Conservation (phyloP, 23 tunicate genomes). For the Styela plicata region DNA sequence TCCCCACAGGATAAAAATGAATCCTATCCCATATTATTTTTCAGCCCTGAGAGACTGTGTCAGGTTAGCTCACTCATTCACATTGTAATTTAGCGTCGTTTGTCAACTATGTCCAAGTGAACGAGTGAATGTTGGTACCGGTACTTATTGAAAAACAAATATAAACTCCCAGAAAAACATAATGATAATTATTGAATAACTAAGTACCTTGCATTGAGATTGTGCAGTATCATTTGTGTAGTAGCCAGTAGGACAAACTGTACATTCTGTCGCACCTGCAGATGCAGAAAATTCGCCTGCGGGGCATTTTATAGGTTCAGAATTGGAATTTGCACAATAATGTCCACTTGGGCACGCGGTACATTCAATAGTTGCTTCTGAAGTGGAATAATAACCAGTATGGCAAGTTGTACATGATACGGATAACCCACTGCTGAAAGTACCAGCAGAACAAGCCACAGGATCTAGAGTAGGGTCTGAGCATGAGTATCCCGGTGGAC, state of each 20-base stretch:
- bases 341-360: constrained; percentile 5
- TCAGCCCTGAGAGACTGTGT: too few relatives aligned
- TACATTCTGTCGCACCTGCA: constrained; percentile 21
- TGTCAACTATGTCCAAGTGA: too few relatives aligned
- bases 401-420: neutral
- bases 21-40: too few relatives aligned
- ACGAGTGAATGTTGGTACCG: too few relatives aligned
- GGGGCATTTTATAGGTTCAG: constrained; percentile 12
- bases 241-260: constrained; percentile 34
- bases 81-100: too few relatives aligned
- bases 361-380: neutral
- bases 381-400: constrained; percentile 13
- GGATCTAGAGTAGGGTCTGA: neutral
- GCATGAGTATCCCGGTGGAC: constrained; percentile 81
- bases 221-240: constrained; percentile 33
- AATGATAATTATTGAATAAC: neutral
- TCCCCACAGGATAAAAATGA: too few relatives aligned
- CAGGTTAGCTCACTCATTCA: too few relatives aligned
- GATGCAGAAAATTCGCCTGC: constrained; percentile 9
- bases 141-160: too few relatives aligned
- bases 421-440: neutral
- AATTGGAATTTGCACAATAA: neutral
- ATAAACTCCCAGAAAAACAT: neutral
- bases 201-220: neutral
- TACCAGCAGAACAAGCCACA: neutral